These are phyloP conservation scores for human (Homo sapiens) DNA, from an alignment of 2,113 vertebrate genomes.

Conservation along the genomic window DNA sequence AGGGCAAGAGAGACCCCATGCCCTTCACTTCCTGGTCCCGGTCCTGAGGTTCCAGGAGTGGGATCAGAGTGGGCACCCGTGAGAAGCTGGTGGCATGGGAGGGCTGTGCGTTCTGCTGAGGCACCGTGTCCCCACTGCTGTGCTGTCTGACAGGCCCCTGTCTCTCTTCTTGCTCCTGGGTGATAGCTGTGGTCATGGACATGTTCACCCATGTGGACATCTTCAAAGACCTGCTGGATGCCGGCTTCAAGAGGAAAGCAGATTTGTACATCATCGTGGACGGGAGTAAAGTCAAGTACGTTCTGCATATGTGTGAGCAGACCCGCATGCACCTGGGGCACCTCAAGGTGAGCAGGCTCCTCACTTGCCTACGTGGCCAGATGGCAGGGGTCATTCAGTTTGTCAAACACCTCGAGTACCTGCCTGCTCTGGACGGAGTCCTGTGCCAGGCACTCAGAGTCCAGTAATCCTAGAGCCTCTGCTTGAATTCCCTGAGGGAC, in stretches of 20 bases:
- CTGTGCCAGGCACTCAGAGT: background rate
- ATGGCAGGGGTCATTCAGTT: background rate
- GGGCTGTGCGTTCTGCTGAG: accelerated
- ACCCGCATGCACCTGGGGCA: constrained; percentile 94
- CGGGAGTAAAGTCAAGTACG: constrained; percentile 88
- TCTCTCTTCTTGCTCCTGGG: constrained; percentile 80
- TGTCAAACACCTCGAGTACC: background rate
- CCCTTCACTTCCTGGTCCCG: background rate
- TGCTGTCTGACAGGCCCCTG: background rate
- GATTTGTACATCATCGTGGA: constrained; percentile 96
- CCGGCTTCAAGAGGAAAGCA: constrained; percentile 91
- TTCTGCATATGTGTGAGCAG: constrained; percentile 95
- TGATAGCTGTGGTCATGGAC: constrained; percentile 97
- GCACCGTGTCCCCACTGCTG: background rate
- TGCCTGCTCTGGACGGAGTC: background rate
- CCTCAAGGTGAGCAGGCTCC: constrained; percentile 88
- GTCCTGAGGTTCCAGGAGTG: background rate
- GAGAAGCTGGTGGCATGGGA: background rate
- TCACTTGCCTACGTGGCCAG: too few relatives aligned
- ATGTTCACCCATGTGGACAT: constrained; percentile 97
- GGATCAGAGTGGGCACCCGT: background rate
- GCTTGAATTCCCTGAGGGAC: background rate
- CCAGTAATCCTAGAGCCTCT: background rate
- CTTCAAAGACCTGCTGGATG: constrained; percentile 94
- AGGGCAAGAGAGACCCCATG: background rate